These are phyloP conservation scores for Botrylloides violaceus DNA, from an alignment of 23 tunicate species.

Conservation along the genomic window DNA sequence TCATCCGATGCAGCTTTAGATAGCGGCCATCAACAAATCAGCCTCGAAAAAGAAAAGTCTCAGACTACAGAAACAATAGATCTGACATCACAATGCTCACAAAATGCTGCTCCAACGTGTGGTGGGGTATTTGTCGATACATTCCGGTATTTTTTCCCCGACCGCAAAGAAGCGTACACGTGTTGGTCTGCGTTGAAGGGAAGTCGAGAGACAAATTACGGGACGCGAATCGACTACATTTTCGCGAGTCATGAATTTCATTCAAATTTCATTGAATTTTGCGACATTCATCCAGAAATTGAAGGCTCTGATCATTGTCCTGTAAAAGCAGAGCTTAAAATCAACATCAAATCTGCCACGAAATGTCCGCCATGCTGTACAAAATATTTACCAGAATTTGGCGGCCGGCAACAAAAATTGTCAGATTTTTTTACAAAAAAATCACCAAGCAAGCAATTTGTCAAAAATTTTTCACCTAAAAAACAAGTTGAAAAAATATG, in stretches of 20 bases:
- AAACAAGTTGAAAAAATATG: not conserved
- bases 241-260: conserved; percentile 31
- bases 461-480: too few species aligned
- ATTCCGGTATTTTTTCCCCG: conserved; percentile 68
- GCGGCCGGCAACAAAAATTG: conserved; percentile 51
- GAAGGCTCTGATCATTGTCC: conserved; percentile 91
- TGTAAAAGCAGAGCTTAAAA: conserved; percentile 29
- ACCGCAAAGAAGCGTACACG: conserved; percentile 51
- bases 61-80: too few species aligned
- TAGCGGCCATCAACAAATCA: too few species aligned
- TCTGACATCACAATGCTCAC: too few species aligned
- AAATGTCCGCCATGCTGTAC: conserved; percentile 55
- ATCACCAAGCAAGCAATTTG: not conserved
- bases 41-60: not conserved
- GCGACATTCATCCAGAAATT: conserved; percentile 62
- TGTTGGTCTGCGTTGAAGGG: conserved; percentile 72
- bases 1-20: not conserved
- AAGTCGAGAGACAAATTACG: conserved; percentile 84
- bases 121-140: conserved; percentile 48
- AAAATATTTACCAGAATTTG: conserved; percentile 36
- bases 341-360: conserved; percentile 17
- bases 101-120: not conserved
- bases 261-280: not conserved
- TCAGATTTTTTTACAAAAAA: conserved; percentile 26
- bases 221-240: conserved; percentile 83